Evolutionary conservation across 2,113 vertebrate species (phyloP).

Genomic region (Periophthalmodon schlosseri): DNA sequence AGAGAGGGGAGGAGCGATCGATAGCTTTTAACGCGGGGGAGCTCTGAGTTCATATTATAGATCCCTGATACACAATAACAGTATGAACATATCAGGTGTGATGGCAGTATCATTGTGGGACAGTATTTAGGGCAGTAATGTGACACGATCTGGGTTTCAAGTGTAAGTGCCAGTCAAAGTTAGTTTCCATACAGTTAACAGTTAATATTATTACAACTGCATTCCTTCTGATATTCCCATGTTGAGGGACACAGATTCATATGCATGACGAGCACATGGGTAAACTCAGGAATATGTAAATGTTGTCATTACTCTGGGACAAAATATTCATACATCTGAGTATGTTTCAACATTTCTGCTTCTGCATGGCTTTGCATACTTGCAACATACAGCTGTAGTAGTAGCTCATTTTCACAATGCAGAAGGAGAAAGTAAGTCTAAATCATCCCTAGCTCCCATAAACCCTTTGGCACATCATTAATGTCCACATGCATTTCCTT

Average conservation of each 20-base stretch:
- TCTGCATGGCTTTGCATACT: not conserved
- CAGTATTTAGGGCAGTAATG: not conserved
- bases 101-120: not conserved
- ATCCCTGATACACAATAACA: slow-evolving; percentile 26
- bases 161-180: too few species aligned
- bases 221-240: not conserved
- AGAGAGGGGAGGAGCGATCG: slow-evolving; percentile 34
- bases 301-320: not conserved
- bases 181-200: too few species aligned
- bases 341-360: not conserved
- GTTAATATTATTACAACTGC: too few species aligned
- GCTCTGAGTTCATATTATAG: slow-evolving; percentile 42
- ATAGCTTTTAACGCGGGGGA: slow-evolving; percentile 57
- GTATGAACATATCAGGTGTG: not conserved
- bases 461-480: too few species aligned
- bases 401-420: too few species aligned
- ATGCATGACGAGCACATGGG: not conserved
- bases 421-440: too few species aligned
- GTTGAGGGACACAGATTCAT: not conserved
- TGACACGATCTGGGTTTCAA: not conserved
- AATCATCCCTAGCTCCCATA: too few species aligned
- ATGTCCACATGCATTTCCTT: too few species aligned
- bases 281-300: slow-evolving; percentile 8
- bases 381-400: not conserved
- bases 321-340: not conserved